Conservation (phyloP, 2,113 vertebrate species). For the Progne subis region DNA sequence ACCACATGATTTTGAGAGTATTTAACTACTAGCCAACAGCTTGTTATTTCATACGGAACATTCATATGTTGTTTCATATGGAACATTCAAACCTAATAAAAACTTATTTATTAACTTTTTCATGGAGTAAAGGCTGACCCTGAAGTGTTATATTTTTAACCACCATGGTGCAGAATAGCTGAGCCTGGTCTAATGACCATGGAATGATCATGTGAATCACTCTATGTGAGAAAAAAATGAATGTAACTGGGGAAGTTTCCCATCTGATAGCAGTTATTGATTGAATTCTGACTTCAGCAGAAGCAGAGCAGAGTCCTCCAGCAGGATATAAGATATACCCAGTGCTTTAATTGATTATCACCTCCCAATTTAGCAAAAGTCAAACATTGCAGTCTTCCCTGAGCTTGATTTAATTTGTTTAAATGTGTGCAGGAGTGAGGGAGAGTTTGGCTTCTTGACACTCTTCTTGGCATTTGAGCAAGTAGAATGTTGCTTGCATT, state of each 20-base stretch:
- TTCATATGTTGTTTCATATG: neutral
- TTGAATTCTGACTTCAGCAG: neutral
- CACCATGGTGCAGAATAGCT: neutral
- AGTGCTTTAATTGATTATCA: neutral
- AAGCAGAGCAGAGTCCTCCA: neutral
- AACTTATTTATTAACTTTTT: neutral
- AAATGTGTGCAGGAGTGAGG: neutral
- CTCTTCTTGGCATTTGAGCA: neutral
- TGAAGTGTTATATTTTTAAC: neutral
- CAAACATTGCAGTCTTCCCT: conserved; percentile 9
- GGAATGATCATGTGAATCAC: fast-evolving
- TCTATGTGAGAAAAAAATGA: neutral
- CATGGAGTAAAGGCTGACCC: neutral
- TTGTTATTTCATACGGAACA: too few relatives aligned
- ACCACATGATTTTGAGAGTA: fast-evolving
- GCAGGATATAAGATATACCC: neutral
- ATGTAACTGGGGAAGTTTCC: neutral
- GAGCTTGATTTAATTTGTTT: conserved; percentile 41
- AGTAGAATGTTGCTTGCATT: neutral
- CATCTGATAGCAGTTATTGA: neutral
- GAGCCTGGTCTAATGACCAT: neutral
- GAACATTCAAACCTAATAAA: neutral
- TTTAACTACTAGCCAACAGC: neutral
- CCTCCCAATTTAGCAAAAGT: neutral
- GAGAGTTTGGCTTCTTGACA: neutral